These are phyloP conservation scores for Drosophila paramelanica DNA, from an alignment of 2,888 invertebrate genomes.

Conservation along the genomic window DNA sequence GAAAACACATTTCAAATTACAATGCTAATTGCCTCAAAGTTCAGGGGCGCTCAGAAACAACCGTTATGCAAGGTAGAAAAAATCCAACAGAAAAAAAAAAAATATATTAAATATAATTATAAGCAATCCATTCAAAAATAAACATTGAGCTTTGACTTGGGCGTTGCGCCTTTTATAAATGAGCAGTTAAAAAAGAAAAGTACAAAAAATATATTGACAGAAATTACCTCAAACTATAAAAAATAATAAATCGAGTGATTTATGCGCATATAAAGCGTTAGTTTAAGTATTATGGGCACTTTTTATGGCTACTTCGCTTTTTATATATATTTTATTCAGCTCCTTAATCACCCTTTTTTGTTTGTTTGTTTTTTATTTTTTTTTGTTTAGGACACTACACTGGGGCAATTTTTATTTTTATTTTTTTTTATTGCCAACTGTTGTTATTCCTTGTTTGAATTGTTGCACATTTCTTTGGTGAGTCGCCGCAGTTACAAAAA, in stretches of 20 bases:
- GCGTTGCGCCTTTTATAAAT: not conserved
- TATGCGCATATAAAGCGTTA: slow-evolving; percentile 35
- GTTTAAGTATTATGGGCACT: slow-evolving; percentile 28
- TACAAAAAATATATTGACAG: not conserved
- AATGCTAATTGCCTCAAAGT: slow-evolving; percentile 49
- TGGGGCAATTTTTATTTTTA: slow-evolving; percentile 11
- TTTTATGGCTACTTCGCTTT: slow-evolving; percentile 42
- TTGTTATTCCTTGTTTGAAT: slow-evolving; percentile 39
- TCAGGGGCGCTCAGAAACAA: slow-evolving; percentile 35
- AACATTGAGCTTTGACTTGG: slow-evolving; percentile 23
- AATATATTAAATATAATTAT: not conserved
- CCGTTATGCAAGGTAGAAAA: slow-evolving; percentile 14
- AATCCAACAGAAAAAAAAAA: not conserved
- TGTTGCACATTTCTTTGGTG: slow-evolving; percentile 58
- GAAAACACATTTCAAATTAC: slow-evolving; percentile 1
- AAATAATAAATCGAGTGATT: slow-evolving; percentile 50
- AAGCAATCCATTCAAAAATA: not conserved
- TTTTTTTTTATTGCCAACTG: slow-evolving; percentile 26
- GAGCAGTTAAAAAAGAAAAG: slow-evolving; percentile 10
- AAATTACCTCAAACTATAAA: slow-evolving; percentile 64
- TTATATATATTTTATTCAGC: slow-evolving; percentile 11
- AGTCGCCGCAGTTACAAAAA: slow-evolving; percentile 36
- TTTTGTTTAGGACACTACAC: slow-evolving; percentile 40
- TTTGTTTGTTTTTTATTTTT: slow-evolving; percentile 2
- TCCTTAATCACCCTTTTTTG: slow-evolving; percentile 34